phyloP scores from a whole-genome alignment of 2,113 vertebrate species.

The Illadopsis cleaveri region DNA sequence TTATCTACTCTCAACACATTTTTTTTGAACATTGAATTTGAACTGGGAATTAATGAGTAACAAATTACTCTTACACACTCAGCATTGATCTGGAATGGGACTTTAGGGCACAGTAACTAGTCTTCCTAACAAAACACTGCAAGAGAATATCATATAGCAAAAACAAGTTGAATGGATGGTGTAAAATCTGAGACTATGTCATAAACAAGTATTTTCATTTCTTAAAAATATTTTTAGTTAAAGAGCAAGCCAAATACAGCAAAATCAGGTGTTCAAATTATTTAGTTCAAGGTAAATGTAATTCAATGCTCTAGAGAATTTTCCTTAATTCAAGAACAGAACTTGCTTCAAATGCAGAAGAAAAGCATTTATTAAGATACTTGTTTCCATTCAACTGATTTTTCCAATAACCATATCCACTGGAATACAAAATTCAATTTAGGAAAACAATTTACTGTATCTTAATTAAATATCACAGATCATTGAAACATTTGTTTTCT shows the following conservation, averaged over 20 bases:
- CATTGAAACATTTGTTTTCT: background rate
- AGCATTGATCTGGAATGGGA: background rate
- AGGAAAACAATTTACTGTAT: background rate
- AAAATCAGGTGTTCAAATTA: background rate
- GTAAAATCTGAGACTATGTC: background rate
- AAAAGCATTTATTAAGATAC: background rate
- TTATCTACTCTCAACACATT: background rate
- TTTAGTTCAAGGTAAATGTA: background rate
- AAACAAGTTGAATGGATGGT: background rate
- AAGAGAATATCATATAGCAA: background rate
- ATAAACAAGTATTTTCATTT: background rate
- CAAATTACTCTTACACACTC: background rate
- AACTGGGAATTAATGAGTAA: background rate
- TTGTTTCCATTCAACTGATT: background rate
- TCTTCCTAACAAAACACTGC: background rate
- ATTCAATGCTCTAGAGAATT: background rate
- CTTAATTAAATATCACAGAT: constrained; percentile 25
- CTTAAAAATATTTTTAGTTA: background rate
- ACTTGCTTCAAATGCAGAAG: background rate
- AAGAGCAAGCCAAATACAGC: background rate
- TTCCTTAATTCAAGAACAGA: background rate
- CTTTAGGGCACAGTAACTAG: background rate
- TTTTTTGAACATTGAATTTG: background rate
- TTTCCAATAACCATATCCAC: constrained; percentile 1
- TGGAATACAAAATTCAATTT: constrained; percentile 3